Evolutionary conservation across 2,888 invertebrate species (phyloP), one percentile per base, ranked within the genome.

Genomic region (Pterostichus madidus): DNA sequence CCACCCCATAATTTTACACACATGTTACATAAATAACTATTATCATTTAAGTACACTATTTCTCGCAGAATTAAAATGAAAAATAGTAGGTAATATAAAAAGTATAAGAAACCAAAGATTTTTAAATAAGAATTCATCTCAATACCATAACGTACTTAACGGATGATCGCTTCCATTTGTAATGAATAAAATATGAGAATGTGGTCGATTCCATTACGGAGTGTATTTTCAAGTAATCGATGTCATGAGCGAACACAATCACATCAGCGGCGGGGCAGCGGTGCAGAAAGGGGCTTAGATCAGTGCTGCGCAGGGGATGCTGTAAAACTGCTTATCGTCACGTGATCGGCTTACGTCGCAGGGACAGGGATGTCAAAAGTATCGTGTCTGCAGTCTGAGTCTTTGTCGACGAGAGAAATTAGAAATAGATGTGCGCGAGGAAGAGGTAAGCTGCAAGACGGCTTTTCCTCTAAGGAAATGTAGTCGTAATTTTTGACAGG

Each of bases 141-240:
- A 59, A 59, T 59, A 31, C 24, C 59, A 59, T 7, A 24, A 64
- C 46, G 56, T 64, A 52, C 80, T 80, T 80, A 80, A 73, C 68
- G 80, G 68, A 52, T 52, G 80, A 80, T 73, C 80, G 80, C 71
- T 53, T 80, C 71, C 68, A 80, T 71, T 71, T 53, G 80, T 71
- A 80, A 80, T 80, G 80, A 80, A 80, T 80, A 80, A 80, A 80
- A 73, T 80, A 80, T 80, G 71, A 80, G 71, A 78, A 53, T 80
- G 80, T 56, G 80, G 80, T 73, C 80, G 80, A 73, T 80, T 80
- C 80, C 80, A 80, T 80, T 80, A 80, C 80, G 53, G 53, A 39
- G 80, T 80, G 73, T 80, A 80, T 80, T 73, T 80, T 73, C 80
- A 73, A 80, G 80, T 80, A 80, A 80, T 80, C 80, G 80, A 80